A percentile compares a stretch with the other conserved stretches of the same genome.
Evolutionary conservation across 2,888 invertebrate genomes (phyloP).

Genomic region (Pachliopta kotzebuea): DNA sequence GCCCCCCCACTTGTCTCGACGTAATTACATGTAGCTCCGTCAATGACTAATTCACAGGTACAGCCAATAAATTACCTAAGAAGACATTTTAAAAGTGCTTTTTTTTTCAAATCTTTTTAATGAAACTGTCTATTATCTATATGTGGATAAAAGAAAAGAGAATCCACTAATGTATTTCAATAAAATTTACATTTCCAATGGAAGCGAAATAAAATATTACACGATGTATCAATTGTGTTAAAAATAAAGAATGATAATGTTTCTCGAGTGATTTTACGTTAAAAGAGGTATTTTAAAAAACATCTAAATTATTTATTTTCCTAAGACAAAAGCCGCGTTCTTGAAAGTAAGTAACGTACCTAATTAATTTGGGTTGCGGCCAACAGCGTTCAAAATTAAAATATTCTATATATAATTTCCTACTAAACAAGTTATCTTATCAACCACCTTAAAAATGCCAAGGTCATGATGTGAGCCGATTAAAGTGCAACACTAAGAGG

Average conservation of each 20-base stretch:
- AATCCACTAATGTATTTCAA: slow-evolving; percentile 1
- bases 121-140: not conserved
- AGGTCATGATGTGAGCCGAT: not conserved
- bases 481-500: slow-evolving; percentile 4
- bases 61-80: slow-evolving; percentile 32
- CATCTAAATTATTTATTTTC: not conserved
- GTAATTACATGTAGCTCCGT: slow-evolving; percentile 31
- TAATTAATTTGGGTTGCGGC: not conserved
- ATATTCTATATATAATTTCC: not conserved
- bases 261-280: not conserved
- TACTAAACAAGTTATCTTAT: not conserved
- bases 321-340: no score
- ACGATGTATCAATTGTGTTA: not conserved
- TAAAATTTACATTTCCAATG: not conserved
- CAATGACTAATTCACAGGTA: slow-evolving; percentile 49
- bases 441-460: not conserved
- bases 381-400: not conserved
- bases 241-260: not conserved
- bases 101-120: not conserved
- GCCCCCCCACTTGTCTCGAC: slow-evolving; percentile 41
- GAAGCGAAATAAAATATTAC: not conserved
- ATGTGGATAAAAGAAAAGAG: not conserved
- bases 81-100: not conserved
- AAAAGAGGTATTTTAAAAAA: not conserved
- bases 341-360: not conserved